phyloP scores from a whole-genome alignment of 2,888 invertebrate genomes.

The Mythimna impura region DNA sequence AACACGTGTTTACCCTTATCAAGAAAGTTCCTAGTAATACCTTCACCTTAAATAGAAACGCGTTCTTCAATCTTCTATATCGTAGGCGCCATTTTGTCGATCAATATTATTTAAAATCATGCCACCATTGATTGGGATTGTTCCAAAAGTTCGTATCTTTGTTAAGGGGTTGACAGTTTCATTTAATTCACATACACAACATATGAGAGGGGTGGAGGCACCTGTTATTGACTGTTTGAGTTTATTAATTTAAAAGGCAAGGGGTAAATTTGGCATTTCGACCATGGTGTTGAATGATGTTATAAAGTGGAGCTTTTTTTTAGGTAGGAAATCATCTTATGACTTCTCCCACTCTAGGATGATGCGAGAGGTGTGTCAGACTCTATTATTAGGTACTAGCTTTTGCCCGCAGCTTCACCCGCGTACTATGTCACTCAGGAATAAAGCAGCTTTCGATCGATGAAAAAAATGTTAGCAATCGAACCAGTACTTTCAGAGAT shows the following conservation, averaged over 20 bases:
- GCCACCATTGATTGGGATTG: constrained; percentile 50
- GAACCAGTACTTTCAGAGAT: too few relatives aligned
- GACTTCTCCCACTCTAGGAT: too few relatives aligned
- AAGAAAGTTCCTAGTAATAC: neutral
- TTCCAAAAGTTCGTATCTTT: constrained; percentile 51
- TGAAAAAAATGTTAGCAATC: too few relatives aligned
- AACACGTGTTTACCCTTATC: neutral
- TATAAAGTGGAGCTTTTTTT: too few relatives aligned
- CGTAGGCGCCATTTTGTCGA: constrained; percentile 5
- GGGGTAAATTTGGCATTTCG: too few relatives aligned
- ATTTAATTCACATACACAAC: constrained; percentile 47
- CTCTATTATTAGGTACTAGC: too few relatives aligned
- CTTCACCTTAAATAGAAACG: neutral
- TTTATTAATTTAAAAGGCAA: constrained; percentile 3
- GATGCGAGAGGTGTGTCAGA: too few relatives aligned
- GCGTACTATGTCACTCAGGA: too few relatives aligned
- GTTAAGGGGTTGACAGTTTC: constrained; percentile 51
- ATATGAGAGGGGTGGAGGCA: constrained; percentile 30
- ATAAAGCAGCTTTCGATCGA: too few relatives aligned
- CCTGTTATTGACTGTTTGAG: constrained; percentile 6
- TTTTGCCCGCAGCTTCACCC: too few relatives aligned
- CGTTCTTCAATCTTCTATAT: constrained; percentile 1
- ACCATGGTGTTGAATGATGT: too few relatives aligned
- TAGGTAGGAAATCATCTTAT: too few relatives aligned
- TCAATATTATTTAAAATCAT: constrained; percentile 46